Evolutionary conservation across 1,140 invertebrate genomes (phyloP).

Genomic region (Phymastichus coffea): DNA sequence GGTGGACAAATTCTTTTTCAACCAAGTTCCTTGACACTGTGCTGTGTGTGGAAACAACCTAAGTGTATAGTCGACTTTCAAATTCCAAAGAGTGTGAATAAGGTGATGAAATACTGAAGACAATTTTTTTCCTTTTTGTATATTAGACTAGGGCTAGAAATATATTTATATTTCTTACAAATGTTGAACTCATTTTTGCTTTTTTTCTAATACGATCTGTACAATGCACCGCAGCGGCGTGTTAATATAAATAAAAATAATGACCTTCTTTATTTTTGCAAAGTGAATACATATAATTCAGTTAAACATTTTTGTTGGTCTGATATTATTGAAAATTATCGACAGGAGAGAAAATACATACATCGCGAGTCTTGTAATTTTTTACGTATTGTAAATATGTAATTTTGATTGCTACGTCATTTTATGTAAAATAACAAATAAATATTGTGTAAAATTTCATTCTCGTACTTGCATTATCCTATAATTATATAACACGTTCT

Average conservation of each 20-base stretch:
- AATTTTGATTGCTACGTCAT: slow-evolving; percentile 3
- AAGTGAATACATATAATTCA: slow-evolving; percentile 10
- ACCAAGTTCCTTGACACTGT: slow-evolving; percentile 12
- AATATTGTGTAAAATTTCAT: not conserved
- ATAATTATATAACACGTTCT: not conserved
- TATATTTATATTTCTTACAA: slow-evolving; percentile 14
- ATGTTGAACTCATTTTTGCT: not conserved
- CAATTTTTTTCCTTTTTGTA: too few species aligned
- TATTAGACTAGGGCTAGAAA: slow-evolving; percentile 12
- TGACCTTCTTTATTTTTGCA: slow-evolving; percentile 11
- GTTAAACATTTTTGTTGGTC: not conserved
- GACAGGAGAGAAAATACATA: not conserved
- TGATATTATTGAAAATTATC: slow-evolving; percentile 12
- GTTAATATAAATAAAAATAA: slow-evolving; percentile 21
- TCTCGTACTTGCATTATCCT: not conserved
- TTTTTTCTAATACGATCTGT: slow-evolving; percentile 9
- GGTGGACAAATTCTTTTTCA: not conserved
- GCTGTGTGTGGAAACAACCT: not conserved
- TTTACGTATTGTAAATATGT: slow-evolving; percentile 1
- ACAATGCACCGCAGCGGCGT: slow-evolving; percentile 1
- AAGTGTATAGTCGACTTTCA: not conserved
- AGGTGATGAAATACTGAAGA: not conserved
- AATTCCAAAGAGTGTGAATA: slow-evolving; percentile 9
- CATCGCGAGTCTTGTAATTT: not conserved
- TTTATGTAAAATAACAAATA: slow-evolving; percentile 13